Percentiles rank a stretch among this genome's conserved stretches.
phyloP scores from a whole-genome alignment of 2,113 vertebrate genomes.

The Pao palembangensis region DNA sequence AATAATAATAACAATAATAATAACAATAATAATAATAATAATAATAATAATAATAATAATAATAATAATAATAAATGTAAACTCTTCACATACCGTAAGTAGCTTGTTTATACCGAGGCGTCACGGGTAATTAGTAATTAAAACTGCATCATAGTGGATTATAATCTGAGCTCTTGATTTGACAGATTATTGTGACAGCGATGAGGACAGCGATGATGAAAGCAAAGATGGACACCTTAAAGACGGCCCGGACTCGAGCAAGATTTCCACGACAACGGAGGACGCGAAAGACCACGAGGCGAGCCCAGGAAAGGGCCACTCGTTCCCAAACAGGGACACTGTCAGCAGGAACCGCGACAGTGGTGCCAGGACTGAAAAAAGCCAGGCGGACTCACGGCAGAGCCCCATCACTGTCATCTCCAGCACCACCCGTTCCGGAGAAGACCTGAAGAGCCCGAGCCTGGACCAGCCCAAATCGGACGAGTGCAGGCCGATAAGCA shows the following conservation, averaged over 20 bases:
- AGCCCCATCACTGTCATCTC: slow-evolving; percentile 91
- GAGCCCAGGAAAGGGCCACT: slow-evolving; percentile 75
- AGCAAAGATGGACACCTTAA: slow-evolving; percentile 85
- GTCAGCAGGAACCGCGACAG: slow-evolving; percentile 72
- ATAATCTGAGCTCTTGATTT: not conserved
- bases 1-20: not conserved
- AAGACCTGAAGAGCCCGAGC: slow-evolving; percentile 84
- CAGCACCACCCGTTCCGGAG: slow-evolving; percentile 83
- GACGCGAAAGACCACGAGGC: slow-evolving; percentile 81
- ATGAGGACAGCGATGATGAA: slow-evolving; percentile 92
- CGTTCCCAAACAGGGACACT: slow-evolving; percentile 63
- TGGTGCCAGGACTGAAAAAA: slow-evolving; percentile 77
- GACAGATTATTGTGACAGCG: slow-evolving; percentile 89
- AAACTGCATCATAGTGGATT: not conserved
- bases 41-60: too few species aligned
- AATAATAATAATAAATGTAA: too few species aligned
- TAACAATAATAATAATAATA: not conserved
- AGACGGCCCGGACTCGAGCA: slow-evolving; percentile 83
- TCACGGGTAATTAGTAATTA: not conserved
- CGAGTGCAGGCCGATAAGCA: slow-evolving; percentile 80
- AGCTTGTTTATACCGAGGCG: too few species aligned
- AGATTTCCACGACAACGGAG: slow-evolving; percentile 88
- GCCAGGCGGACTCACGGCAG: slow-evolving; percentile 86
- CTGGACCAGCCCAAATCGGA: slow-evolving; percentile 82
- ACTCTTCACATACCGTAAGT: too few species aligned